Percentiles rank a stretch among this genome's conserved stretches.
Evolutionary conservation across 1,140 invertebrate genomes (phyloP).

Genomic region (Druon quercuslanigerum): DNA sequence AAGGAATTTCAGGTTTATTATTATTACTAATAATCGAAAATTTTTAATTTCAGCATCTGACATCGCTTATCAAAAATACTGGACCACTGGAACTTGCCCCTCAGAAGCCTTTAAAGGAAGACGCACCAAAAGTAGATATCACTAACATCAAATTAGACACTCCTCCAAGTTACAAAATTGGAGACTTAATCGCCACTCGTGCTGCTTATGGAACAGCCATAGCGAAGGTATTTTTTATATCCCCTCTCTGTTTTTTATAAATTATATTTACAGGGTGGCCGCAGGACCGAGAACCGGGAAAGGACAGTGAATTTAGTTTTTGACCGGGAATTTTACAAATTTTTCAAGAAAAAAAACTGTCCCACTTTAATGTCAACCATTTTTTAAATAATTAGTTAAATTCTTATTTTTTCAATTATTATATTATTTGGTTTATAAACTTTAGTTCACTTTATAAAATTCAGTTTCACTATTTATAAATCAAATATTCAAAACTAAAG

Average conservation of each 20-base stretch:
- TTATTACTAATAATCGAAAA: no score
- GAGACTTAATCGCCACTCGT: slow-evolving; percentile 91
- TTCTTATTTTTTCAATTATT: no score
- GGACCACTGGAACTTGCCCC: slow-evolving; percentile 78
- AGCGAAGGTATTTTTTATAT: slow-evolving; percentile 79
- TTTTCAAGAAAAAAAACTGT: not conserved
- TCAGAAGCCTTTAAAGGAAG: slow-evolving; percentile 81
- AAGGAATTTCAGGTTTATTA: no score
- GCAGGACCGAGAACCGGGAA: no score
- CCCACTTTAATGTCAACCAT: no score
- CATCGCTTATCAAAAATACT: slow-evolving; percentile 80
- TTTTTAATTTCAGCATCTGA: slow-evolving; percentile 77
- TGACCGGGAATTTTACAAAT: not conserved
- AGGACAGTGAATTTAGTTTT: no score
- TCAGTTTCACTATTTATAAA: no score
- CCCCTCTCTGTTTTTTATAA: slow-evolving; percentile 12
- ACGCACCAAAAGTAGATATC: slow-evolving; percentile 85
- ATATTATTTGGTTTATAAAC: no score
- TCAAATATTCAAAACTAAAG: no score
- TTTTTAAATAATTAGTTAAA: no score
- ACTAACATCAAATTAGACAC: slow-evolving; percentile 86
- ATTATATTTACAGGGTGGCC: no score
- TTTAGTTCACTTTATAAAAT: no score
- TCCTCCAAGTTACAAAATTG: slow-evolving; percentile 90
- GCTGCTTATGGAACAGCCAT: slow-evolving; percentile 96